phyloP scores from a whole-genome alignment of 2,797 vertebrate genomes.

The Sphenopsis melanotis region DNA sequence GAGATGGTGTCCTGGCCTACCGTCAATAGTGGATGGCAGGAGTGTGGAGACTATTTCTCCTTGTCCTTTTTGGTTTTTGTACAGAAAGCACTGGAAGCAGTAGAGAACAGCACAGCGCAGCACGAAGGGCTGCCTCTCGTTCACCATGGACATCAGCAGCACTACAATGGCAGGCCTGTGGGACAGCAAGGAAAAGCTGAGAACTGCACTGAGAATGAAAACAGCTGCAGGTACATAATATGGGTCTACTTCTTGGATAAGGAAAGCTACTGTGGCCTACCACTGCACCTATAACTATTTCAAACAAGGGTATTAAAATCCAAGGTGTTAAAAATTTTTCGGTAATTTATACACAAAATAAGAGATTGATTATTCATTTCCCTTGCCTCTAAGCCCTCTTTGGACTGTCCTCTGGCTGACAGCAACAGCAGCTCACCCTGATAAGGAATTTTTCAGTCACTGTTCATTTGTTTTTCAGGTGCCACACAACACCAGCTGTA shows the following conservation, averaged over 20 bases:
- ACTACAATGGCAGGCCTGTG: constrained; percentile 94
- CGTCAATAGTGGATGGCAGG: constrained; percentile 96
- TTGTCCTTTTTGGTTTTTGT: constrained; percentile 97
- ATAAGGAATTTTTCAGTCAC: background rate
- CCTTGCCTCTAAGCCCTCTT: background rate
- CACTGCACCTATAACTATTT: background rate
- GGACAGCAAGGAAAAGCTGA: background rate
- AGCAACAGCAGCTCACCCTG: accelerated
- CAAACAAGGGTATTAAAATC: background rate
- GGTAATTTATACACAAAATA: background rate
- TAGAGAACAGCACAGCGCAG: constrained; percentile 97
- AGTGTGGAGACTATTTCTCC: constrained; percentile 95
- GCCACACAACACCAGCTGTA: background rate
- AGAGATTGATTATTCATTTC: accelerated
- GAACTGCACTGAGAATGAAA: background rate
- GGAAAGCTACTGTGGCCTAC: background rate
- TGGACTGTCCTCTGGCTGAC: background rate
- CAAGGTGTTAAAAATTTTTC: background rate
- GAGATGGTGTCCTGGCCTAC: constrained; percentile 57
- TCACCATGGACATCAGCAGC: constrained; percentile 99
- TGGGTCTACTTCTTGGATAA: accelerated
- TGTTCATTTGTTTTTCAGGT: background rate
- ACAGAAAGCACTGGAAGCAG: constrained; percentile 98
- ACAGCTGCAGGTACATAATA: accelerated
- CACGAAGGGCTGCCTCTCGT: constrained; percentile 95